Conservation (phyloP, 2,113 vertebrate species). For the Cyprinus carpio region DNA sequence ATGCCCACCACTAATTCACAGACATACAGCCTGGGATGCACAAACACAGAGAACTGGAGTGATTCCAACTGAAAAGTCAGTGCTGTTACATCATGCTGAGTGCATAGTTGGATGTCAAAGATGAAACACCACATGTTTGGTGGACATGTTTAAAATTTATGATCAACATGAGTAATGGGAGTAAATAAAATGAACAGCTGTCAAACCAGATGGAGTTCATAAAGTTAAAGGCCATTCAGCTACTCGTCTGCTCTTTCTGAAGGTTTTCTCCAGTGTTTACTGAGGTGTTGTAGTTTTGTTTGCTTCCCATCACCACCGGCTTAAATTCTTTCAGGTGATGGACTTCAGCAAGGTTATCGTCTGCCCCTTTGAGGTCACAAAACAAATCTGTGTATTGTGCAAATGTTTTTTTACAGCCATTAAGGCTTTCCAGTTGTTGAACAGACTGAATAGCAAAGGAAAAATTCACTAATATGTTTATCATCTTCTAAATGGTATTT, state of each 20-base stretch:
- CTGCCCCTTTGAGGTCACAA: background rate
- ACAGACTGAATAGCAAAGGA: background rate
- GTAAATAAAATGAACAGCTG: constrained; percentile 12
- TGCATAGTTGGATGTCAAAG: background rate
- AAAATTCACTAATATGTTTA: background rate
- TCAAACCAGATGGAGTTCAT: constrained; percentile 5
- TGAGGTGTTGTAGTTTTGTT: background rate
- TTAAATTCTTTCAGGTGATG: background rate
- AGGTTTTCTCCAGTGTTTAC: background rate
- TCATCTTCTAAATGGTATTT: background rate
- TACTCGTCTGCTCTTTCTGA: background rate
- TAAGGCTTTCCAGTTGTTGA: background rate
- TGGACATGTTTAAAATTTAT: background rate
- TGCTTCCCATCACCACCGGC: background rate
- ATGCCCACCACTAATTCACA: background rate
- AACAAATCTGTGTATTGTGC: background rate
- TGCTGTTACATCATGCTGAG: background rate
- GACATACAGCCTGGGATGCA: background rate
- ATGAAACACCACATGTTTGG: background rate
- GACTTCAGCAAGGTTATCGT: background rate
- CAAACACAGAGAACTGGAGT: background rate
- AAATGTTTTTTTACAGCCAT: background rate
- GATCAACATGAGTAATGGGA: background rate
- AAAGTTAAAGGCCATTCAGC: background rate
- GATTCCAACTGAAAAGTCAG: background rate